Base-by-base conservation (phyloP, 2,888 invertebrate species). In the Steinernema carpocapsae region DNA sequence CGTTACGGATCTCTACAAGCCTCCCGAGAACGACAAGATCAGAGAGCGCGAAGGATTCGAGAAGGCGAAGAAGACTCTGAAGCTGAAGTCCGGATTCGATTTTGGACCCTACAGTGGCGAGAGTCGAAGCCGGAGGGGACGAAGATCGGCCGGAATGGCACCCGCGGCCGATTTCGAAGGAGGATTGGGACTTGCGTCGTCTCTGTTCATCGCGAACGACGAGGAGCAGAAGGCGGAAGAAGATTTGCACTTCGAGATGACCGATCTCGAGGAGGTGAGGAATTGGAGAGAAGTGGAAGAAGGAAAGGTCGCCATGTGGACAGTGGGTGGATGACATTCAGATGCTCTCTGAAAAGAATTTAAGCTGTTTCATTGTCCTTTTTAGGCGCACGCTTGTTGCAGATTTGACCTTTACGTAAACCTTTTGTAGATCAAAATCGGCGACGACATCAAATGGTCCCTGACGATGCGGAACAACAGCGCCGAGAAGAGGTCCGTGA, bases 1-100 rank as follows among this genome's bases (percentile, higher is more conserved):
- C 32, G 42, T 76, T 37, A 76, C 76, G 17, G 64, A 56, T n/a
- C 14, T n/a, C 19, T 76, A 76, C 70, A 74, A 76, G 29, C 71
- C 70, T 26, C n/a, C 56, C 17, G 75, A 75, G 72, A 7, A 17
- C 7, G 72, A 64, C 70, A 64, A 24, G 51, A 32, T 32, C 19
- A 52, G 59, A 24, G 75, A 75, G 24, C 45, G 72, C 19, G 42
- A 76, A 29, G 56, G 64, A 10, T 64, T 32, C 64, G 17, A 64
- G 26, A 64, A 64, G 32, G 64, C 64, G 32, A 26, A 17, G 17
- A 64, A n/a, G 64, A 26, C 64, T 2, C 32, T 64, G 64, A 64
- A 37, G 12, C 2, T 32, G 32, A 64, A 64, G 19, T 29, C 64
- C 29, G 64, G 56, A 12, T 26, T 56, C 19, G 22, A 12, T 48